Percentiles rank a stretch among this genome's conserved stretches.
phyloP scores from a whole-genome alignment of 1,140 invertebrate species.

The Maniola jurtina region DNA sequence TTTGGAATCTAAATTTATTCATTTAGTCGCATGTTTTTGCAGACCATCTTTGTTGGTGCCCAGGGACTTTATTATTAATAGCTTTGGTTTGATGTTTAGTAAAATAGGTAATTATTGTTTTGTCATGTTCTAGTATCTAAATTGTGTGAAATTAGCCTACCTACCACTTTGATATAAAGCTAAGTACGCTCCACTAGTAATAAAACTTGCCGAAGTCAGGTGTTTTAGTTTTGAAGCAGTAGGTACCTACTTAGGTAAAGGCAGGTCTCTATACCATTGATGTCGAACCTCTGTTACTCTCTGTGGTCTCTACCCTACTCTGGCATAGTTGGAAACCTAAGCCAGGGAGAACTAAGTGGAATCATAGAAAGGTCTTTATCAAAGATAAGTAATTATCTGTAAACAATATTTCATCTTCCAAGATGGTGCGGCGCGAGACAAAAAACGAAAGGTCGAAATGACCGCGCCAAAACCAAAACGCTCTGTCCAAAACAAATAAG shows the following conservation, averaged over 20 bases:
- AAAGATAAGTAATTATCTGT: slow-evolving; percentile 72
- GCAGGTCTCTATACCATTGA: no score
- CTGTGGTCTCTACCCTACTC: no score
- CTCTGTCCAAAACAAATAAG: slow-evolving; percentile 72
- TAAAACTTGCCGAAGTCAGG: no score
- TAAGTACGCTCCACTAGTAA: no score
- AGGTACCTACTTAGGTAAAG: neutral
- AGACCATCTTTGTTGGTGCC: slow-evolving; percentile 53
- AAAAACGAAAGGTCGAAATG: slow-evolving; percentile 72
- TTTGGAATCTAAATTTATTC: slow-evolving; percentile 74
- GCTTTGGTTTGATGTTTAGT: slow-evolving; percentile 4
- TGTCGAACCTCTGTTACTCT: no score
- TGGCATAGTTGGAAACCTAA: no score
- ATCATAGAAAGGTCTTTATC: slow-evolving; percentile 65
- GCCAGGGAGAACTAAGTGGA: neutral
- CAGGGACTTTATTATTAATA: slow-evolving; percentile 45
- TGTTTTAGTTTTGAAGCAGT: neutral
- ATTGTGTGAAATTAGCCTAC: neutral
- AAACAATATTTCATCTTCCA: slow-evolving; percentile 74
- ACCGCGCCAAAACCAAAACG: slow-evolving; percentile 76
- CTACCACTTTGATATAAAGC: neutral
- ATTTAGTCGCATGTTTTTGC: slow-evolving; percentile 73
- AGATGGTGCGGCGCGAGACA: slow-evolving; percentile 68
- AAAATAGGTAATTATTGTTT: slow-evolving; percentile 3
- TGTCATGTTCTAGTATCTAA: neutral